These are phyloP conservation scores for Melanargia galathea DNA, from an alignment of 2,888 invertebrate species.

Conservation along the genomic window DNA sequence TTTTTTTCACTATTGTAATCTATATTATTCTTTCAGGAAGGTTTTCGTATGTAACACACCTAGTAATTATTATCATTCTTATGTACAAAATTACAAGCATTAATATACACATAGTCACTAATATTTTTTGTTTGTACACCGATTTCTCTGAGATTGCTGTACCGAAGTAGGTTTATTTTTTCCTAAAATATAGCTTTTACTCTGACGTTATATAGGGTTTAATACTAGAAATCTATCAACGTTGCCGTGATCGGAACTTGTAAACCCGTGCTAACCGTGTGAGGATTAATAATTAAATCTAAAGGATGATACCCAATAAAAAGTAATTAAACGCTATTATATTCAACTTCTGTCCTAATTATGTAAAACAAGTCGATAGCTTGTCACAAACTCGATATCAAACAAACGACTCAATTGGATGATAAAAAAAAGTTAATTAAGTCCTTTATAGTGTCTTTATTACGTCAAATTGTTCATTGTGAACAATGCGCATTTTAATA, in stretches of 20 bases:
- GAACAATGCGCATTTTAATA: not conserved
- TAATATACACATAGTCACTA: no score
- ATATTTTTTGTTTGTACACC: no score
- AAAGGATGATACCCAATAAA: no score
- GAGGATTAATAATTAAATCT: not conserved
- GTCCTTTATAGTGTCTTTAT: slow-evolving; percentile 23
- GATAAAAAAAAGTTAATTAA: slow-evolving; percentile 25
- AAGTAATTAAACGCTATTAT: not conserved
- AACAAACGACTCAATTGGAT: slow-evolving; percentile 1
- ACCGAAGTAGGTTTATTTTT: no score
- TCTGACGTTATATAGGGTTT: not conserved
- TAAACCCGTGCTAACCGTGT: not conserved
- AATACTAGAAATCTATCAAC: no score
- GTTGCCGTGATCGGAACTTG: not conserved
- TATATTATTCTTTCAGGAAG: no score
- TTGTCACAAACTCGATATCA: not conserved
- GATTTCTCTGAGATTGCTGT: no score
- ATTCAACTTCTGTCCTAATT: not conserved
- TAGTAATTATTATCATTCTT: no score
- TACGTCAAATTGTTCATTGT: slow-evolving; percentile 11
- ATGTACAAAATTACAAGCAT: no score
- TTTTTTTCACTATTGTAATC: no score
- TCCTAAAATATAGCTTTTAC: no score
- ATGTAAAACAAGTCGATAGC: not conserved
- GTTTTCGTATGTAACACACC: no score